Evolutionary conservation across 2,113 vertebrate species (phyloP).

Genomic region (Speoplatyrhinus poulsoni): DNA sequence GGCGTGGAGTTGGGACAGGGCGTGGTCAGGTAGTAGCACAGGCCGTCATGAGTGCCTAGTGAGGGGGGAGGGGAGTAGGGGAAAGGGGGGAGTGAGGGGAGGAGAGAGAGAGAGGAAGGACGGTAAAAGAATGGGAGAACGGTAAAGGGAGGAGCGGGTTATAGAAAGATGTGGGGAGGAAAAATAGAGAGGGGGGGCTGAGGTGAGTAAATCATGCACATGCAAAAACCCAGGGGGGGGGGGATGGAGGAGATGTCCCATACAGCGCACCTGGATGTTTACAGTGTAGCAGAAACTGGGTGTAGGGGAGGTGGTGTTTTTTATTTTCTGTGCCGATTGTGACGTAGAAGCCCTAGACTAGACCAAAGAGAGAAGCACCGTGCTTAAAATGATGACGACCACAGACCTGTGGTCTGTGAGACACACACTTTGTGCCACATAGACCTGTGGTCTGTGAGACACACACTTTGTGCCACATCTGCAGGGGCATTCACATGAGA

Average conservation of each 20-base stretch:
- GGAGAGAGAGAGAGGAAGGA: constrained; percentile 12
- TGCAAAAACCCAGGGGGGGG: constrained; percentile 48
- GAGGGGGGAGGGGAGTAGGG: constrained; percentile 8
- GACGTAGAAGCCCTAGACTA: constrained; percentile 1
- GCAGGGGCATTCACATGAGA: constrained; percentile 13
- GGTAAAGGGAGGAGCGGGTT: constrained; percentile 3
- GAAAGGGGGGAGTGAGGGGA: constrained; percentile 1
- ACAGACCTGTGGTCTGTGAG: too few species aligned
- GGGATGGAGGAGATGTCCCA: constrained; percentile 25
- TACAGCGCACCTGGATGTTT: constrained; percentile 58
- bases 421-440: not conserved
- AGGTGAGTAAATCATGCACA: constrained; percentile 67
- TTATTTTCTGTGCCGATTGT: not conserved
- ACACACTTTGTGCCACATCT: not conserved
- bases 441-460: constrained; percentile 1
- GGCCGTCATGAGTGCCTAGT: constrained; percentile 87
- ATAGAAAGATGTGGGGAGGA: constrained; percentile 21
- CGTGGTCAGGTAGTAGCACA: constrained; percentile 87
- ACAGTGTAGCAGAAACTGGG: constrained; percentile 6
- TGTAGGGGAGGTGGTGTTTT: not conserved
- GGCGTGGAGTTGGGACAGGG: constrained; percentile 84
- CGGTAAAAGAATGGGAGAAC: constrained; percentile 5
- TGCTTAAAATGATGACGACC: not conserved
- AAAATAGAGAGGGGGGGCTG: constrained; percentile 22
- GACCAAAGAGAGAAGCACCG: not conserved